Evolutionary conservation across 2,113 vertebrate species (phyloP).

Genomic region (Caranx melampygus): DNA sequence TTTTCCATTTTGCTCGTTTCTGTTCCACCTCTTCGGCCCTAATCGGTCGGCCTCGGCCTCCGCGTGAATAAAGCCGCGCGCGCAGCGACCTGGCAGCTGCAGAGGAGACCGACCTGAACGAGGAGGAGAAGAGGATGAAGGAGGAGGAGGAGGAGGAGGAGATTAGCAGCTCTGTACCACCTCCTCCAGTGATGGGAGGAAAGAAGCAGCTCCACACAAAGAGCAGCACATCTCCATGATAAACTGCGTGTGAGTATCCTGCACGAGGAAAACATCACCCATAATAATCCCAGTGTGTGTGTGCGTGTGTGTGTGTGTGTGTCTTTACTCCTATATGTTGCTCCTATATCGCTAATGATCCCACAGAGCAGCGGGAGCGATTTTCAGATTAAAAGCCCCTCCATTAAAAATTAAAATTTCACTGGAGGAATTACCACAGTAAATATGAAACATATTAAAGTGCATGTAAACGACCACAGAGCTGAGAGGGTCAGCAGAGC

Average conservation of each 20-base stretch:
- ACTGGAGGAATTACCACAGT: background rate
- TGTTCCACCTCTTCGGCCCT: constrained; percentile 50
- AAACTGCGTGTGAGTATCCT: constrained; percentile 55
- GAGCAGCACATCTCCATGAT: constrained; percentile 46
- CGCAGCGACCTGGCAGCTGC: constrained; percentile 79
- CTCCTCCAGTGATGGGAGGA: constrained; percentile 54
- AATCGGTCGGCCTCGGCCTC: constrained; percentile 25
- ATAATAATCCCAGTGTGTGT: background rate
- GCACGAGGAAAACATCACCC: background rate
- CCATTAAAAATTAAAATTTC: background rate
- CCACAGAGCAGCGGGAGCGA: no score
- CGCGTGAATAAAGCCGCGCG: constrained; percentile 77
- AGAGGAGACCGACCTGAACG: constrained; percentile 63
- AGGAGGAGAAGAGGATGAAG: constrained; percentile 26
- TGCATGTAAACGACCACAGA: background rate
- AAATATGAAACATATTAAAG: background rate
- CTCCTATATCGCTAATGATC: background rate
- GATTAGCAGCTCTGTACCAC: constrained; percentile 73
- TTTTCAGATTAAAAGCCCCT: no score
- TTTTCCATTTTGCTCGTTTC: constrained; percentile 79
- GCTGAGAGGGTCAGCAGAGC: no score
- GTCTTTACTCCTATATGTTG: background rate
- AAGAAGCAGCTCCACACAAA: constrained; percentile 40
- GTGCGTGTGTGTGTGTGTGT: background rate
- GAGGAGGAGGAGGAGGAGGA: constrained; percentile 49